phyloP scores from a whole-genome alignment of 1,140 invertebrate genomes.

The Thaumatotibia leucotreta region DNA sequence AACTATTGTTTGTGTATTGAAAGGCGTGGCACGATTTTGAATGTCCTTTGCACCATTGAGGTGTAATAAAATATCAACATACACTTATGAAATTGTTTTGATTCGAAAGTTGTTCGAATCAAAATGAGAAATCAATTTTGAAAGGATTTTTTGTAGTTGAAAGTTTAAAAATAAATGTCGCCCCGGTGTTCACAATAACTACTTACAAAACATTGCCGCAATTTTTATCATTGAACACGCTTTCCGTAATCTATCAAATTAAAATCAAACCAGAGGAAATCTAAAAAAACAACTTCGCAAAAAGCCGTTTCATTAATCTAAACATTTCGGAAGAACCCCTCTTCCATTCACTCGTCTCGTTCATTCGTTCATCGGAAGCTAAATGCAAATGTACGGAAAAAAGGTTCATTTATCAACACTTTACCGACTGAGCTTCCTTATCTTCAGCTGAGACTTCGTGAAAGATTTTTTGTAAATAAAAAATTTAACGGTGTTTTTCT shows the following conservation, averaged over 20 bases:
- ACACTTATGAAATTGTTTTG: too few relatives aligned
- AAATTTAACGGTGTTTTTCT: neutral
- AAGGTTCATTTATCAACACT: constrained; percentile 10
- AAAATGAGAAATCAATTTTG: too few relatives aligned
- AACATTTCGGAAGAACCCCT: constrained; percentile 2
- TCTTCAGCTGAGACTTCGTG: neutral
- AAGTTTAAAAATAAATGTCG: too few relatives aligned
- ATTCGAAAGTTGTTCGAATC: too few relatives aligned
- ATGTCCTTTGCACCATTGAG: too few relatives aligned
- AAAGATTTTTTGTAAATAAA: neutral
- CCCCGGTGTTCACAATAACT: too few relatives aligned
- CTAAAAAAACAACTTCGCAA: neutral
- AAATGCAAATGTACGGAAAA: constrained; percentile 12
- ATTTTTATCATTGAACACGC: too few relatives aligned
- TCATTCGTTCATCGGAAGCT: constrained; percentile 5
- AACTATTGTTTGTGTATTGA: too few relatives aligned
- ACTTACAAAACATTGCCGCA: too few relatives aligned
- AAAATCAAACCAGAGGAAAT: neutral
- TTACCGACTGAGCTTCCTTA: neutral
- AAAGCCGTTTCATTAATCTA: constrained; percentile 13
- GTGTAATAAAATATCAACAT: too few relatives aligned
- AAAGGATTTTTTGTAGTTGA: too few relatives aligned
- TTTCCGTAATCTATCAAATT: neutral
- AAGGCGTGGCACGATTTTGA: too few relatives aligned
- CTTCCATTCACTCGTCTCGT: constrained; percentile 4